These are phyloP conservation scores for Anolis carolinensis DNA, from an alignment of 2,113 vertebrate genomes.

Conservation along the genomic window DNA sequence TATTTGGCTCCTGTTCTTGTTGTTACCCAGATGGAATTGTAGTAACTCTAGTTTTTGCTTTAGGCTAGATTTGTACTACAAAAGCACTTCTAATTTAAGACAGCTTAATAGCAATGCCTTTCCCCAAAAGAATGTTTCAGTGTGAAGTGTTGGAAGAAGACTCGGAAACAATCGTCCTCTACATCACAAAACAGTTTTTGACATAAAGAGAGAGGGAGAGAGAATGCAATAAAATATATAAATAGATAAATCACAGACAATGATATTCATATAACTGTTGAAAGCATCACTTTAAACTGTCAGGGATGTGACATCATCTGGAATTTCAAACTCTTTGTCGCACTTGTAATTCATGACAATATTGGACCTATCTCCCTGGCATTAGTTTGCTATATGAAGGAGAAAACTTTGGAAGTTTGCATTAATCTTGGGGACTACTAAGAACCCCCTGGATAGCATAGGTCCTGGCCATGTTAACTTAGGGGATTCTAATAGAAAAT, in stretches of 20 bases:
- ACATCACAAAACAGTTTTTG: too few species aligned
- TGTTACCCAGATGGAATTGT: neutral
- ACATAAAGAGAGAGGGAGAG: too few species aligned
- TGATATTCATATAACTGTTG: neutral
- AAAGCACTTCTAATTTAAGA: neutral
- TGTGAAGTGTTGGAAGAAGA: neutral
- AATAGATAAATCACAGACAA: neutral
- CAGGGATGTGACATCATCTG: neutral
- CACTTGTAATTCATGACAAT: neutral
- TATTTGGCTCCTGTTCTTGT: neutral
- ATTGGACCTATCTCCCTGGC: neutral
- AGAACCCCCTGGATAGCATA: too few species aligned
- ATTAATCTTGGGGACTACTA: too few species aligned
- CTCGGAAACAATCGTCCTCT: too few species aligned
- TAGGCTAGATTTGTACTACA: neutral
- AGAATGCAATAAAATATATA: neutral
- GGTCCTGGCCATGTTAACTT: too few species aligned
- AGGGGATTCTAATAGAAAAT: neutral
- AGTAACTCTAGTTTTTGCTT: neutral
- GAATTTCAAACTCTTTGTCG: neutral
- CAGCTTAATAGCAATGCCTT: neutral
- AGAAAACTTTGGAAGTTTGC: too few species aligned
- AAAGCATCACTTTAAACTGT: neutral
- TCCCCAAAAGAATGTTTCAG: neutral
- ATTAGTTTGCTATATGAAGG: neutral